A percentile compares a stretch with the other conserved stretches of the same genome.
Evolutionary conservation across 2,888 invertebrate genomes (phyloP).

Genomic region (Drosophila nr. perissopoda): DNA sequence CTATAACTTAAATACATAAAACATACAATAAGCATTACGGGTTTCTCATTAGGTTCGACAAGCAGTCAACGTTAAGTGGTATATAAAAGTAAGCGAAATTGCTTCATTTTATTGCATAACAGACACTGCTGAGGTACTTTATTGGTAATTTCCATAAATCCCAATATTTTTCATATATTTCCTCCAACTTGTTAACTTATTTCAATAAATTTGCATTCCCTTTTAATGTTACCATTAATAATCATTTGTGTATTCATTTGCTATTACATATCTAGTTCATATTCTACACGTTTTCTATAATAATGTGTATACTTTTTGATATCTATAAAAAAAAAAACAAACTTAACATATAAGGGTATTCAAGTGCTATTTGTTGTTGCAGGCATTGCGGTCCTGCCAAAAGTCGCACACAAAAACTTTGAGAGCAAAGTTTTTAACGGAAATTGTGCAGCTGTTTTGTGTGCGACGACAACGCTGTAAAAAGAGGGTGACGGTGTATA

Average conservation of each 20-base stretch:
- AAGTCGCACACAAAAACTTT: constrained; percentile 76
- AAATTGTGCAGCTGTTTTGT: constrained; percentile 79
- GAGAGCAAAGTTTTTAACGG: constrained; percentile 67
- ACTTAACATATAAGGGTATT: constrained; percentile 36
- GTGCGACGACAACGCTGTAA: constrained; percentile 46
- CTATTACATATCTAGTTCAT: background rate
- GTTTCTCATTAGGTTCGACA: constrained; percentile 17
- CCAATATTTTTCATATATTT: background rate
- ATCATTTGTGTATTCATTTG: background rate
- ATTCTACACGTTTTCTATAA: background rate
- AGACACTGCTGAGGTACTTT: background rate
- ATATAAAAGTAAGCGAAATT: background rate
- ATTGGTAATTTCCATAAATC: background rate
- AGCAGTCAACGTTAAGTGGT: too few species aligned
- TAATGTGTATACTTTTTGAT: background rate
- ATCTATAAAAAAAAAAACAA: background rate
- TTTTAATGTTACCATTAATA: background rate
- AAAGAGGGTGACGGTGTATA: background rate
- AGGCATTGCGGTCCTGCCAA: constrained; percentile 44
- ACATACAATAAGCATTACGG: constrained; percentile 22
- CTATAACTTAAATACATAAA: constrained; percentile 21
- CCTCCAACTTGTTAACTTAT: background rate
- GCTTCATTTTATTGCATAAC: background rate
- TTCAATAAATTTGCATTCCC: background rate
- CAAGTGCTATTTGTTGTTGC: constrained; percentile 19